phyloP scores from a whole-genome alignment of 2,113 vertebrate species.

The Cricetomys ansorgei region DNA sequence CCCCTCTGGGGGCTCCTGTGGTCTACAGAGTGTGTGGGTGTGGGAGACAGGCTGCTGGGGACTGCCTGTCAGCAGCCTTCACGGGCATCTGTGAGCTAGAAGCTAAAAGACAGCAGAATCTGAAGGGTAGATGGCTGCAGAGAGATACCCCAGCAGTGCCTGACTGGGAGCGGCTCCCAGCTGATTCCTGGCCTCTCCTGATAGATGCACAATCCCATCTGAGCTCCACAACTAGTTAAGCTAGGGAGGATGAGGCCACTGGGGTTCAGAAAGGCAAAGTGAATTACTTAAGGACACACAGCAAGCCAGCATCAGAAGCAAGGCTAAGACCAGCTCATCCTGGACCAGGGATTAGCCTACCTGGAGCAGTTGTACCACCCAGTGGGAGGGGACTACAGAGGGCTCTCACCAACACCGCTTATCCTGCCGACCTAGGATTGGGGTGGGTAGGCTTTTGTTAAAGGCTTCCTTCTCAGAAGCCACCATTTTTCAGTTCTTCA shows the following conservation, averaged over 20 bases:
- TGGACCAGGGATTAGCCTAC: neutral
- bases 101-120: neutral
- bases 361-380: neutral
- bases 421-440: neutral
- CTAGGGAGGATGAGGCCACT: neutral
- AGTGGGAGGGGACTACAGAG: neutral
- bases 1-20: neutral
- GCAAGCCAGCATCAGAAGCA: neutral
- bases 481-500: neutral
- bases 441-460: neutral
- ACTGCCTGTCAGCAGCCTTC: neutral
- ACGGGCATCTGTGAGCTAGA: neutral
- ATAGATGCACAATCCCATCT: neutral
- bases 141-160: rapidly evolving
- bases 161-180: neutral
- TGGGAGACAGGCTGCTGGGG: neutral
- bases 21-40: too few relatives aligned
- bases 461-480: neutral
- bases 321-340: neutral
- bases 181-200: neutral
- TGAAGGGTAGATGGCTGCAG: neutral
- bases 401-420: too few relatives aligned
- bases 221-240: neutral
- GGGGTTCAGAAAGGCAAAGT: slow-evolving; percentile 6
- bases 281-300: neutral